phyloP scores from a whole-genome alignment of 2,888 invertebrate species.

The Tricholauxania praeusta region DNA sequence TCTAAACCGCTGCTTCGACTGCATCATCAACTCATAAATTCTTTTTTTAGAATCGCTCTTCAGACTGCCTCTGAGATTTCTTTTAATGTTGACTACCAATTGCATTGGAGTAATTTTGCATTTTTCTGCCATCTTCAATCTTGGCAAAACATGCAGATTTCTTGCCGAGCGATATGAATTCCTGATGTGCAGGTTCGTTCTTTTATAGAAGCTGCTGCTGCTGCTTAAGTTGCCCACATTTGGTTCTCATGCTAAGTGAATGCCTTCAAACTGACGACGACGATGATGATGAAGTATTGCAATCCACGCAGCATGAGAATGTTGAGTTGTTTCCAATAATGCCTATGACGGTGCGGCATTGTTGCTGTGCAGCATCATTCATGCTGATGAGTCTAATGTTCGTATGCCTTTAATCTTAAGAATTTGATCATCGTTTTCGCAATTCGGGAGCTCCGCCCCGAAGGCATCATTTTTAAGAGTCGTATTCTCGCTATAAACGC shows the following conservation, averaged over 20 bases:
- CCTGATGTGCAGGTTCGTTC: background rate
- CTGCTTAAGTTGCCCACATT: background rate
- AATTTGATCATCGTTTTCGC: slow-evolving; percentile 51
- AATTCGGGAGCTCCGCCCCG: slow-evolving; percentile 68
- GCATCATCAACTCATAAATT: no score
- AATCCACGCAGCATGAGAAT: background rate
- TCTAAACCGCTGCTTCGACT: no score
- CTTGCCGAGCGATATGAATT: slow-evolving; percentile 7
- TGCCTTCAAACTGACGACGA: background rate
- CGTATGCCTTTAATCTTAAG: slow-evolving; percentile 12
- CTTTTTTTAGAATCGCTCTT: no score
- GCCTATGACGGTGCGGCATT: background rate
- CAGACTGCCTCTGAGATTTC: no score
- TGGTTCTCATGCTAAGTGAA: slow-evolving; percentile 3
- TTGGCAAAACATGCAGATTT: slow-evolving; percentile 22
- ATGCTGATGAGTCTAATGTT: slow-evolving; percentile 24
- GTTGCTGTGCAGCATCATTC: slow-evolving; percentile 18
- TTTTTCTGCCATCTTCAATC: background rate
- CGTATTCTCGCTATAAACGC: background rate
- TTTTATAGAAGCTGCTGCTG: slow-evolving; percentile 1
- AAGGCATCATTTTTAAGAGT: slow-evolving; percentile 52
- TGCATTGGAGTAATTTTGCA: slow-evolving; percentile 26
- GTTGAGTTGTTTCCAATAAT: background rate
- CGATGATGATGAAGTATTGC: background rate
- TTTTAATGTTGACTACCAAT: background rate